Conservation (phyloP, 2,888 invertebrate species). For the Axea sp. region DNA sequence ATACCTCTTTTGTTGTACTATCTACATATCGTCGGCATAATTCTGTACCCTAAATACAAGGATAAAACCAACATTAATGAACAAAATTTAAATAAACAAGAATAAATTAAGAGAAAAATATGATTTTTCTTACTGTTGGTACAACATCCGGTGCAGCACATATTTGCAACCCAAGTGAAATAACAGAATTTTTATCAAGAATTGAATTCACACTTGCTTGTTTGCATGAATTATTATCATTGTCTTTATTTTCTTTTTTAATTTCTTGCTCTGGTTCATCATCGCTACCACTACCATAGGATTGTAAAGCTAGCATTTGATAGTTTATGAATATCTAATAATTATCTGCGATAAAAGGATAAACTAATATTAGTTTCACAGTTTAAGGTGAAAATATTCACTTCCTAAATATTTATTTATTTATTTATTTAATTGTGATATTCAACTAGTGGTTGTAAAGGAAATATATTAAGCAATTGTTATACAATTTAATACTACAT, state of each 20-base stretch:
- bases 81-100: background rate
- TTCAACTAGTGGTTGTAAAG: too few species aligned
- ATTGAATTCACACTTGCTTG: slow-evolving; percentile 73
- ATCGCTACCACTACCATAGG: slow-evolving; percentile 86
- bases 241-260: slow-evolving; percentile 2
- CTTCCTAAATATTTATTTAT: too few species aligned
- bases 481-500: too few species aligned
- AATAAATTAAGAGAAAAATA: background rate
- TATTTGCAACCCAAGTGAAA: slow-evolving; percentile 84
- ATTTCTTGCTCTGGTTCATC: slow-evolving; percentile 77
- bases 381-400: too few species aligned
- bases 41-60: slow-evolving; percentile 86
- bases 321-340: too few species aligned
- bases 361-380: too few species aligned
- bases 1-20: slow-evolving; percentile 89
- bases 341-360: too few species aligned
- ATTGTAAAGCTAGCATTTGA: slow-evolving; percentile 87
- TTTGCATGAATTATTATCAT: too few species aligned
- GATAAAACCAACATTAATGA: too few species aligned
- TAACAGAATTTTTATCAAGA: slow-evolving; percentile 78
- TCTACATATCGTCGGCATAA: slow-evolving; percentile 87
- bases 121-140: slow-evolving; percentile 86
- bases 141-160: slow-evolving; percentile 92
- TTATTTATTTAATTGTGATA: too few species aligned
- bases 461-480: too few species aligned